Percentiles rank a stretch among this genome's conserved stretches.
Evolutionary conservation across 2,797 vertebrate genomes (phyloP).

Genomic region (Selene dorsalis): DNA sequence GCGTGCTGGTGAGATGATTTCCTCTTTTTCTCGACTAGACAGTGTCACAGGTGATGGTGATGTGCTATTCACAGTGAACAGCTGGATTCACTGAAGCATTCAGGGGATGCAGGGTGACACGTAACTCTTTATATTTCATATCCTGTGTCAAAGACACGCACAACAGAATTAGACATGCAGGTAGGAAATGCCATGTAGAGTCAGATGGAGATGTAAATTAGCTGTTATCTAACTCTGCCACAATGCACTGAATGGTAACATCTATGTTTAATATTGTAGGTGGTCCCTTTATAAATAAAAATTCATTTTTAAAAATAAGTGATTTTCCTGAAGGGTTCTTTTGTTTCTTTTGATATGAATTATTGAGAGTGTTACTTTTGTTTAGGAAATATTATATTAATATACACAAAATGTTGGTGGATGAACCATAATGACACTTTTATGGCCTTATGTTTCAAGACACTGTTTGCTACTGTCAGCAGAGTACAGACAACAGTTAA

Average conservation of each 20-base stretch:
- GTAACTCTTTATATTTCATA: constrained; percentile 3
- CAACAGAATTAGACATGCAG: constrained; percentile 10
- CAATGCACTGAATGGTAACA: too few species aligned
- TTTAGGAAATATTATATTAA: not conserved
- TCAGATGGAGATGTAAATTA: not conserved
- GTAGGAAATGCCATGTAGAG: constrained; percentile 1
- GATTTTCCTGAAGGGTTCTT: not conserved
- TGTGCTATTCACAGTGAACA: not conserved
- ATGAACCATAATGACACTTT: not conserved
- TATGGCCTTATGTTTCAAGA: not conserved
- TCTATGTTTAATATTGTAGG: too few species aligned
- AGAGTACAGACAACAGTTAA: not conserved
- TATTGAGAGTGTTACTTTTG: not conserved
- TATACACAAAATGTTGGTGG: not conserved
- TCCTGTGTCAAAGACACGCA: constrained; percentile 1
- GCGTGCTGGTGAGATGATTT: constrained; percentile 90
- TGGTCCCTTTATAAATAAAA: too few species aligned
- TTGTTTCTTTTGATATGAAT: not conserved
- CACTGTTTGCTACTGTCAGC: not conserved
- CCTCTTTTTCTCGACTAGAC: constrained; percentile 16
- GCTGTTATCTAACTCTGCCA: too few species aligned
- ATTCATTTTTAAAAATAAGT: not conserved
- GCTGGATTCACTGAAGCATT: not conserved
- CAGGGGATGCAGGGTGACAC: not conserved
- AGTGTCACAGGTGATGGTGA: constrained; percentile 20